Percentiles rank a stretch among this genome's conserved stretches.
phyloP scores from a whole-genome alignment of 2,888 invertebrate species.

The Ichneumoninae sp. region DNA sequence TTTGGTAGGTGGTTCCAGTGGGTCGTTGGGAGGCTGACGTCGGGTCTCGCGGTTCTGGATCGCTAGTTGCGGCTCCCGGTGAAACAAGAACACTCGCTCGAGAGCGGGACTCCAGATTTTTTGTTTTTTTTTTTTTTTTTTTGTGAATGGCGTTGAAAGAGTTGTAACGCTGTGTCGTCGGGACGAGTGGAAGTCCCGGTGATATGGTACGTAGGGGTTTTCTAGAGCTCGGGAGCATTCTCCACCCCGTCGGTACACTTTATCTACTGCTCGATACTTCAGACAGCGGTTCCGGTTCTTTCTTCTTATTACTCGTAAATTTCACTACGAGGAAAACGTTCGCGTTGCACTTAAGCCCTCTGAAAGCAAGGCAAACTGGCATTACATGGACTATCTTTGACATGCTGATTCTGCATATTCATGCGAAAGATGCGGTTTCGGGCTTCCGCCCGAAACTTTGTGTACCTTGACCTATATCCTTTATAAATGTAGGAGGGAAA shows the following conservation, averaged over 20 bases:
- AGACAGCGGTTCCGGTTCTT: slow-evolving; percentile 30
- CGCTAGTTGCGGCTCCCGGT: slow-evolving; percentile 54
- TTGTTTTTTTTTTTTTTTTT: slow-evolving; percentile 22
- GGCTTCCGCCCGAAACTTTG: background rate
- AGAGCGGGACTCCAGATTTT: slow-evolving; percentile 38
- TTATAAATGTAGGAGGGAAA: background rate
- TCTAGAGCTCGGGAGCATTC: background rate
- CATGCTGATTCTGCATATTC: background rate
- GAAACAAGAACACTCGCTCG: slow-evolving; percentile 71
- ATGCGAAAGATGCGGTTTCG: no score
- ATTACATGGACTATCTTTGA: background rate
- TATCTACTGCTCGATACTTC: slow-evolving; percentile 47
- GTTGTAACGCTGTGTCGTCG: slow-evolving; percentile 30
- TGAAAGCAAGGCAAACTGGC: background rate
- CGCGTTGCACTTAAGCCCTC: background rate
- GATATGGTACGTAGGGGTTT: slow-evolving; percentile 14
- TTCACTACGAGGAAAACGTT: slow-evolving; percentile 14
- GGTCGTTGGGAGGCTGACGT: slow-evolving; percentile 37
- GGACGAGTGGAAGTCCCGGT: slow-evolving; percentile 2
- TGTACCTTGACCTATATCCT: background rate
- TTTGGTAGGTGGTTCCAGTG: slow-evolving; percentile 60
- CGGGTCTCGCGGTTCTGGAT: slow-evolving; percentile 45
- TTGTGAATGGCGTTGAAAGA: slow-evolving; percentile 6
- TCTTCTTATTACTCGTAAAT: slow-evolving; percentile 49
- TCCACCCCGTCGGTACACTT: slow-evolving; percentile 24